Conservation (phyloP, 2,888 invertebrate genomes). For the Nectonema munidae region DNA sequence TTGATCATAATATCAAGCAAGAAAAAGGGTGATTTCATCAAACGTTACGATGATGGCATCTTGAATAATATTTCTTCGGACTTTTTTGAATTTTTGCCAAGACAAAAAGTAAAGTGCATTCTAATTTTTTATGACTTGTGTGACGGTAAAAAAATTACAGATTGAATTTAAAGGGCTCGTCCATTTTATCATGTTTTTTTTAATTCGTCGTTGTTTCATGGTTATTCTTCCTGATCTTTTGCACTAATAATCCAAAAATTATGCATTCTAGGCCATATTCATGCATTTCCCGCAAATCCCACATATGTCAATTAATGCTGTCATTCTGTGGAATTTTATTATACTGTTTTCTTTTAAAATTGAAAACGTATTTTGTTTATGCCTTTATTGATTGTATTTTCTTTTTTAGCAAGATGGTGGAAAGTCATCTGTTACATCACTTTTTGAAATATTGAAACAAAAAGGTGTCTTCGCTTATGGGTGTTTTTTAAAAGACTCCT, state of each 20-base stretch:
- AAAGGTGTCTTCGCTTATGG: slow-evolving; percentile 53
- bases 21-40: slow-evolving; percentile 81
- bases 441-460: slow-evolving; percentile 44
- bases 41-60: slow-evolving; percentile 45
- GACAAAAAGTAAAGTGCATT: too few species aligned
- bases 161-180: too few species aligned
- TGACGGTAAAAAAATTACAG: too few species aligned
- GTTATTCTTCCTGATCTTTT: too few species aligned
- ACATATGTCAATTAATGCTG: too few species aligned
- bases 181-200: too few species aligned
- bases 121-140: too few species aligned
- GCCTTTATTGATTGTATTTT: slow-evolving; percentile 2
- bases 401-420: slow-evolving; percentile 45
- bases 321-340: background rate
- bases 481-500: slow-evolving; percentile 63
- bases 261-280: too few species aligned
- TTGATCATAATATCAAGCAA: slow-evolving; percentile 72
- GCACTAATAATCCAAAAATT: too few species aligned
- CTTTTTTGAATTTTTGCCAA: too few species aligned
- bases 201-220: too few species aligned
- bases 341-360: background rate
- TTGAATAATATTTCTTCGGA: background rate
- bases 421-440: slow-evolving; percentile 37
- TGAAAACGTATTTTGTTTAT: background rate
- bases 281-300: too few species aligned